Percentiles rank a stretch among this genome's conserved stretches.
These are phyloP conservation scores for Pogona vitticeps DNA, from an alignment of 2,113 vertebrate species.

Conservation along the genomic window DNA sequence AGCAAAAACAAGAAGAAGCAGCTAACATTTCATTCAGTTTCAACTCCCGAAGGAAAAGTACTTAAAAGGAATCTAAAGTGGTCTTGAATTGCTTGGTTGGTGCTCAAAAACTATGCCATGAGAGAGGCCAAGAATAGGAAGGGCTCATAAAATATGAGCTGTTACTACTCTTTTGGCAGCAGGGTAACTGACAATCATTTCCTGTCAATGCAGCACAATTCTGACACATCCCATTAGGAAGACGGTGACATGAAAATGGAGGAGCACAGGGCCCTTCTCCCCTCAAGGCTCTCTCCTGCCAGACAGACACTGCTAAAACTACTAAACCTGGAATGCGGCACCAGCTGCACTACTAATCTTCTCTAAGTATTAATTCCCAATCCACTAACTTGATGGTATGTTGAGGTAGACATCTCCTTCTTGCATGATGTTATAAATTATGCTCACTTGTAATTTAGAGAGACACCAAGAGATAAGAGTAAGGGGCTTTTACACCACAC, in stretches of 20 bases:
- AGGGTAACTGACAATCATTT: slow-evolving; percentile 31
- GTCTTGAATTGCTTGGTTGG: not conserved
- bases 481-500: accelerated
- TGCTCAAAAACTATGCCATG: too few species aligned
- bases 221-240: slow-evolving; percentile 19
- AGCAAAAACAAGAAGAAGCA: too few species aligned
- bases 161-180: not conserved
- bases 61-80: not conserved
- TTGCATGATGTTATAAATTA: accelerated
- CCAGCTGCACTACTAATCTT: slow-evolving; percentile 32
- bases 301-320: slow-evolving; percentile 8
- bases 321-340: slow-evolving; percentile 45
- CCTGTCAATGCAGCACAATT: not conserved
- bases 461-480: not conserved
- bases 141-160: not conserved
- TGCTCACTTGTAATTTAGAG: accelerated
- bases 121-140: slow-evolving; percentile 18
- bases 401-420: not conserved
- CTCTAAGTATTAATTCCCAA: slow-evolving; percentile 32
- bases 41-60: not conserved
- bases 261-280: slow-evolving; percentile 7
- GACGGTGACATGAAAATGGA: not conserved
- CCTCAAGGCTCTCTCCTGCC: not conserved
- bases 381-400: not conserved
- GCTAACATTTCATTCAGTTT: not conserved